These are phyloP conservation scores for Patella caerulea DNA, from an alignment of 2,888 invertebrate species.

Conservation along the genomic window DNA sequence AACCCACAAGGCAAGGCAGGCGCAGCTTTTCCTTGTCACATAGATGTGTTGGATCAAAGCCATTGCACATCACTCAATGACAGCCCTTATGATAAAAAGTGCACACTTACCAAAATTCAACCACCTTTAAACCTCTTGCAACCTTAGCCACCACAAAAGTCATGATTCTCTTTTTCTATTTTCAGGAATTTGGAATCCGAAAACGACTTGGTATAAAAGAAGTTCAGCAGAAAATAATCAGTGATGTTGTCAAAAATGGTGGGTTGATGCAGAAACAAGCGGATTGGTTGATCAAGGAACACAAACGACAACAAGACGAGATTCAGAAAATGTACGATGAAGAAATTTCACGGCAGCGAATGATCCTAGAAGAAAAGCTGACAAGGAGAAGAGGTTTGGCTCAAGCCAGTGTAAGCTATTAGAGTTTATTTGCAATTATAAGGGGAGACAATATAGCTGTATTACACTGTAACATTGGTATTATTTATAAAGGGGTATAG, in stretches of 20 bases:
- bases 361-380: constrained; percentile 67
- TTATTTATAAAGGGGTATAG: too few species aligned
- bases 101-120: too few species aligned
- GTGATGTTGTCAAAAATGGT: constrained; percentile 51
- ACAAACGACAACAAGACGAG: constrained; percentile 54
- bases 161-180: constrained; percentile 6
- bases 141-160: too few species aligned
- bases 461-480: too few species aligned
- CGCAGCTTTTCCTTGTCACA: too few species aligned
- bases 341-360: constrained; percentile 66
- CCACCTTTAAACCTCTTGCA: too few species aligned
- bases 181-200: constrained; percentile 64
- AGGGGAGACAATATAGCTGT: too few species aligned
- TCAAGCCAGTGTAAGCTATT: constrained; percentile 54
- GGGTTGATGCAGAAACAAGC: constrained; percentile 58
- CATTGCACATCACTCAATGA: too few species aligned
- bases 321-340: constrained; percentile 66
- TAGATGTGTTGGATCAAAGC: too few species aligned
- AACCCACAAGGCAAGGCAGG: too few species aligned
- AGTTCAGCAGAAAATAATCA: constrained; percentile 55
- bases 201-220: constrained; percentile 64
- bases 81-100: too few species aligned
- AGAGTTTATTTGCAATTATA: neutral
- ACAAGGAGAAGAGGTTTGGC: constrained; percentile 64
- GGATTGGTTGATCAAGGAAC: constrained; percentile 67